Base-by-base conservation (phyloP, 1,140 invertebrate species). In the Zeugodacus cucurbitae region DNA sequence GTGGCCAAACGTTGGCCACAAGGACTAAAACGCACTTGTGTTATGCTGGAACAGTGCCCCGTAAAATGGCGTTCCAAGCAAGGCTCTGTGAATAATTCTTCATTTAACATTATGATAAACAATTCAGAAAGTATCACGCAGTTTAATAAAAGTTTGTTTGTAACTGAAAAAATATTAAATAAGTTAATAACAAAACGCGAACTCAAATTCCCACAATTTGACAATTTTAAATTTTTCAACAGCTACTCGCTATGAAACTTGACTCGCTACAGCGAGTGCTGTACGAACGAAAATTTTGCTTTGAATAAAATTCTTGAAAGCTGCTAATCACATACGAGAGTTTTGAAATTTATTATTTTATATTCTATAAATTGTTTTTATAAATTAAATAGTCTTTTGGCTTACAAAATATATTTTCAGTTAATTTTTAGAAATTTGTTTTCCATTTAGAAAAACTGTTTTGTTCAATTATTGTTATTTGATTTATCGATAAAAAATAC, bases 11-110 rank as follows among this genome's bases (percentile, higher is more conserved):
- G 96, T 88, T 95, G 95, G 86, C 95, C 95, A 90, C 96, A 95
- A 1, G 97, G 97, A 94, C 95, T 96, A 92, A 97, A 98, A 88
- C 95, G 95, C 17, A 98, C 91, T 87, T 95, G 95, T 20, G 97
- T 97, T 62, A 98, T 95, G 32, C 93, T 91, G 90, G 96, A 95
- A 87, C 95, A 95, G 90, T 98, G 97, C 1, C 97, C 97, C 91
- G 96, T 96, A 88, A 97, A 96, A 92, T 98, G 96, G 89, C 96
- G 95, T 90, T 97, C 95, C 86, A 98, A 94, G 29, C 94, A 94
- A 4, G 97, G 97, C 91, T 96, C 88, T 22, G 74, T 20, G 14
- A 82, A 82, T n/a, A 82, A 48, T 26, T 82, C 74, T 82, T 82
- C 74, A 26, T 82, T 48, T 82, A 82, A 82, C 74, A 82, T 82